Percentiles rank a stretch among this genome's conserved stretches.
These are phyloP conservation scores for Macrochelys suwanniensis DNA, from an alignment of 2,797 vertebrate species.

Conservation along the genomic window DNA sequence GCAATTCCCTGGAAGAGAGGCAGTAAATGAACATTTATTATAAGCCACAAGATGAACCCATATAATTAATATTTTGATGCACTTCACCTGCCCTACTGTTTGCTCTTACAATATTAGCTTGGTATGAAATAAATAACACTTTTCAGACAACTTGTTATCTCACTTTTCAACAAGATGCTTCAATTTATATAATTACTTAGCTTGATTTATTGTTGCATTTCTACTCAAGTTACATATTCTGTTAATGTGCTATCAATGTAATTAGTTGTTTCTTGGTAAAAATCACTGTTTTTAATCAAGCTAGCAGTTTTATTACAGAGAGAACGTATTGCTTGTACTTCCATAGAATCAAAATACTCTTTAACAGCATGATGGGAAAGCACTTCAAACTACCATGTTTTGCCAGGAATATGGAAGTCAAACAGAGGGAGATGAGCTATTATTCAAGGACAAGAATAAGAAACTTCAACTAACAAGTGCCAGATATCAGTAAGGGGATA, in stretches of 20 bases:
- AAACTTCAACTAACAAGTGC: background rate
- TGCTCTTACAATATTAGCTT: conserved; percentile 69
- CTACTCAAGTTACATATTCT: conserved; percentile 33
- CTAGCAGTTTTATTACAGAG: background rate
- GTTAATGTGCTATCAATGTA: conserved; percentile 57
- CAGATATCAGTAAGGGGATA: conserved; percentile 1
- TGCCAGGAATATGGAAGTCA: background rate
- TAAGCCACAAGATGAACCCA: conserved; percentile 39
- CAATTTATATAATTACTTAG: conserved; percentile 69
- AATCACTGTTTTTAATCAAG: conserved; percentile 39
- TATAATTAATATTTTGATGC: conserved; percentile 77
- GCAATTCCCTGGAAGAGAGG: conserved; percentile 49
- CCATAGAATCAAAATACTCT: conserved; percentile 35
- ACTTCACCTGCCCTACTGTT: conserved; percentile 69
- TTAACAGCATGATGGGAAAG: background rate
- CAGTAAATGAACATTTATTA: conserved; percentile 37
- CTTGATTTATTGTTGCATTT: conserved; percentile 59
- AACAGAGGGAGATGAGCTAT: conserved; percentile 8
- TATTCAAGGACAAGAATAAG: background rate
- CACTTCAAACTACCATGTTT: background rate
- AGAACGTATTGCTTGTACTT: conserved; percentile 2
- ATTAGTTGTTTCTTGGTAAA: conserved; percentile 54
- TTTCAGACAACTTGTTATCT: conserved; percentile 45
- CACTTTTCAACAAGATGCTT: conserved; percentile 67
- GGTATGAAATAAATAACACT: conserved; percentile 71